Base-by-base conservation (phyloP, 2,113 vertebrate species). In the Oreamnos americanus region DNA sequence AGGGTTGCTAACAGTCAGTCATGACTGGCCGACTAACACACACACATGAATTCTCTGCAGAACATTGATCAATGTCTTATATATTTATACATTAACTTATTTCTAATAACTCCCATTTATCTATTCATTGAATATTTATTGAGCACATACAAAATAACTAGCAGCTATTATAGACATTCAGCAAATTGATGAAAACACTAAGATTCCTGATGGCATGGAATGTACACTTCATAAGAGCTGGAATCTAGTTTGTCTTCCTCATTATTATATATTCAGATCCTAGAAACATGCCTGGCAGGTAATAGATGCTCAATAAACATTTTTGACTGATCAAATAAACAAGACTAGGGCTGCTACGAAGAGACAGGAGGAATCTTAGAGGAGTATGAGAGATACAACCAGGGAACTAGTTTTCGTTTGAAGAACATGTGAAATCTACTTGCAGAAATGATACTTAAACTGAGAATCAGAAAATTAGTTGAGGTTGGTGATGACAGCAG, bases 61-160 rank as follows among this genome's bases (percentile, higher is more conserved):
- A 64, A 13, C 2, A 45, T 55, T 78, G 53, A 60, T 64, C 74
- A 49, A 8, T 62, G 47, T 58, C 45, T 83, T 43, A 39, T 79
- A 45, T 33, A 55, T 55, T 62, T 88, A 47, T 8, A 26, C 23
- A 43, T 62, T 58, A 10, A 84, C 51, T 78, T 74, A 60, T 43
- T 88, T 8, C 67, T n/a, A 36, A 25, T 39, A 83, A 33, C 45
- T 92, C 76, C 5, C 9, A 64, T 76, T 33, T 74, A 62, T 47
- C 78, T 57, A 88, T 93, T 79, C 21, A 92, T 23, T 92, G 51
- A 90, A 25, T 45, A 85, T 36, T 47, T 82, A 62, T 79, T 74
- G 19, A 26, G 23, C 4, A 51, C 4, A 26, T 67, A 81, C 4
- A 47, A 47, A 60, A 28, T 60, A 47, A 74, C 53, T 36, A 90